These are phyloP conservation scores for Oscheius sp. DNA, from an alignment of 1,140 invertebrate species.

Conservation along the genomic window DNA sequence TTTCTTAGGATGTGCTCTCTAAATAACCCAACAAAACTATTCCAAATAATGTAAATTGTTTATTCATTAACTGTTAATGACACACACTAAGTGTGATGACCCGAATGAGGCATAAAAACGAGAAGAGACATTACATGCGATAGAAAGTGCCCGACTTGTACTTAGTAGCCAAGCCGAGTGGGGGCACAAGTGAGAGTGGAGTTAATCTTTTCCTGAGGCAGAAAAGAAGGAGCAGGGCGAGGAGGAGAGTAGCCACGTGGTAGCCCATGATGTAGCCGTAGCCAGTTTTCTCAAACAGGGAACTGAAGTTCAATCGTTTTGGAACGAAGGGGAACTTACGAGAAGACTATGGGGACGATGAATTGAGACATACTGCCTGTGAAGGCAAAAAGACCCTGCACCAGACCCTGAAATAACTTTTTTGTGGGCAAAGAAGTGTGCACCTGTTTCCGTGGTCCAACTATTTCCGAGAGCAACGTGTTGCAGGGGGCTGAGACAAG, in stretches of 20 bases:
- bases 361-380: constrained; percentile 19
- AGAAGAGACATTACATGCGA: constrained; percentile 12
- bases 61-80: no score
- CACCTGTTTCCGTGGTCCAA: constrained; percentile 23
- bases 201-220: constrained; percentile 17
- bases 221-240: neutral
- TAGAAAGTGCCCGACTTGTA: constrained; percentile 27
- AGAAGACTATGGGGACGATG: constrained; percentile 6
- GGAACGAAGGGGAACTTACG: neutral
- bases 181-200: constrained; percentile 5
- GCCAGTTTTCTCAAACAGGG: constrained; percentile 11
- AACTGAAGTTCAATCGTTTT: neutral
- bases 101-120: neutral
- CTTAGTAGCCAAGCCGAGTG: constrained; percentile 7
- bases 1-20: no score
- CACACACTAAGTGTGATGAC: no score
- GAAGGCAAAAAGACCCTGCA: constrained; percentile 25
- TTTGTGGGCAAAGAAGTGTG: no score
- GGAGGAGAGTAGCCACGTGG: constrained; percentile 1
- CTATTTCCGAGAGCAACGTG: constrained; percentile 3
- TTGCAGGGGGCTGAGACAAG: constrained; percentile 12
- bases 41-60: no score
- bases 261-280: constrained; percentile 20
- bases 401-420: constrained; percentile 4
- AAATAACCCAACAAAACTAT: no score